Evolutionary conservation across 2,888 invertebrate species (phyloP).

Genomic region (Adelognathus sp.): DNA sequence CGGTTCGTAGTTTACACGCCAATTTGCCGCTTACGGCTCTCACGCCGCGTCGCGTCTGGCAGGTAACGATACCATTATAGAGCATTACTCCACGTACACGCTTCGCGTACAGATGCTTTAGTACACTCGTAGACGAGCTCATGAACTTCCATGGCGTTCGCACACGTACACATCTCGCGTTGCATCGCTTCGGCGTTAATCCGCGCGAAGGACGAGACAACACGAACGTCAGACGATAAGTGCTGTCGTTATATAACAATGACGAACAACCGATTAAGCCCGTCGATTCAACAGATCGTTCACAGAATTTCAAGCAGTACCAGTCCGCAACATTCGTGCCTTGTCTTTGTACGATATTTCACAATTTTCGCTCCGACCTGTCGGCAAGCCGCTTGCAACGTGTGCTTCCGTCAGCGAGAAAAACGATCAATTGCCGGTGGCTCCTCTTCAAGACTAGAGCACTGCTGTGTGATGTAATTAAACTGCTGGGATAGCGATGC

Average conservation of each 20-base stretch:
- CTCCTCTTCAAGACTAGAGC: slow-evolving; percentile 3
- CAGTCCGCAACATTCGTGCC: not conserved
- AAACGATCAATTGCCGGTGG: slow-evolving; percentile 31
- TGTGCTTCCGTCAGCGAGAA: not conserved
- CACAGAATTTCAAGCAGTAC: slow-evolving; percentile 40
- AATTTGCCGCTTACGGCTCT: slow-evolving; percentile 51
- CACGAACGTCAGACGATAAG: slow-evolving; percentile 4
- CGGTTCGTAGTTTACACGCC: slow-evolving; percentile 50
- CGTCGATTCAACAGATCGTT: slow-evolving; percentile 20
- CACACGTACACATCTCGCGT: not conserved
- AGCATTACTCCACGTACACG: not conserved
- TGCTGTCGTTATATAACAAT: slow-evolving; percentile 19
- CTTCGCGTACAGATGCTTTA: slow-evolving; percentile 24
- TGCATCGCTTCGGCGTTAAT: slow-evolving; percentile 16
- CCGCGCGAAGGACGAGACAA: not conserved
- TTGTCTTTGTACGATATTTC: not conserved
- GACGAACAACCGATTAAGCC: slow-evolving; percentile 6
- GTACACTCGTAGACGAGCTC: slow-evolving; percentile 29
- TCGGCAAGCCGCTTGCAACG: slow-evolving; percentile 10
- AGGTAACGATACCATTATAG: slow-evolving; percentile 48
- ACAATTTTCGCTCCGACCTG: slow-evolving; percentile 12
- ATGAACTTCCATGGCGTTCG: not conserved
- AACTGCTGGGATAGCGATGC: slow-evolving; percentile 29
- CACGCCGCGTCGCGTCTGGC: slow-evolving; percentile 16
- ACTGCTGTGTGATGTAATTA: slow-evolving; percentile 37